Conservation (phyloP, 2,113 vertebrate species). For the Excalfactoria chinensis region DNA sequence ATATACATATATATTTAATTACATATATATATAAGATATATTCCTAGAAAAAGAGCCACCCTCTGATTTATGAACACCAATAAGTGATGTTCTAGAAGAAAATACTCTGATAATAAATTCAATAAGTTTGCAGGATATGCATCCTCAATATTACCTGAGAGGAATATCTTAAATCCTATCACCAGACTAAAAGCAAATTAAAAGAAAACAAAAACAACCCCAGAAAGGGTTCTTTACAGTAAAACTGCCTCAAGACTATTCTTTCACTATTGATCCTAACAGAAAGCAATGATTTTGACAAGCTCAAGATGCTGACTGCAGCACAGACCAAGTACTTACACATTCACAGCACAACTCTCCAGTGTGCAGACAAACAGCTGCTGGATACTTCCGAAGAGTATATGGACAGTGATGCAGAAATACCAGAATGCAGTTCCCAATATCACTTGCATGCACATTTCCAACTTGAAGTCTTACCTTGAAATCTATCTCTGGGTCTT, state of each 20-base stretch:
- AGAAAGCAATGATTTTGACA: background rate
- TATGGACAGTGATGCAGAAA: background rate
- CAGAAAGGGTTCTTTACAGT: background rate
- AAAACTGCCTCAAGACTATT: background rate
- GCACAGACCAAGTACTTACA: background rate
- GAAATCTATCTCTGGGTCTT: slow-evolving; percentile 95
- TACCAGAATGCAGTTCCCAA: background rate
- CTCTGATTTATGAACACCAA: background rate
- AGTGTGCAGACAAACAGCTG: background rate
- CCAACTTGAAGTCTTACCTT: slow-evolving; percentile 85
- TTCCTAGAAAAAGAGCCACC: background rate
- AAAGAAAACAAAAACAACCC: background rate
- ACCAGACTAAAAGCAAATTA: background rate
- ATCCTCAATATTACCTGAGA: background rate
- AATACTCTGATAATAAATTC: background rate
- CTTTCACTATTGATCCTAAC: background rate
- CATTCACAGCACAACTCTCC: background rate
- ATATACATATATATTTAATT: no score
- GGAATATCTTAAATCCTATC: background rate
- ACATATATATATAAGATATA: background rate
- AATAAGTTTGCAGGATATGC: background rate
- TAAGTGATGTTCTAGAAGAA: background rate
- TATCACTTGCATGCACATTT: background rate
- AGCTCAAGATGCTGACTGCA: background rate
- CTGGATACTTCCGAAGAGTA: background rate